Evolutionary conservation across 1,140 invertebrate species (phyloP), one percentile per base, ranked within the genome.

Genomic region (Mercenaria mercenaria): DNA sequence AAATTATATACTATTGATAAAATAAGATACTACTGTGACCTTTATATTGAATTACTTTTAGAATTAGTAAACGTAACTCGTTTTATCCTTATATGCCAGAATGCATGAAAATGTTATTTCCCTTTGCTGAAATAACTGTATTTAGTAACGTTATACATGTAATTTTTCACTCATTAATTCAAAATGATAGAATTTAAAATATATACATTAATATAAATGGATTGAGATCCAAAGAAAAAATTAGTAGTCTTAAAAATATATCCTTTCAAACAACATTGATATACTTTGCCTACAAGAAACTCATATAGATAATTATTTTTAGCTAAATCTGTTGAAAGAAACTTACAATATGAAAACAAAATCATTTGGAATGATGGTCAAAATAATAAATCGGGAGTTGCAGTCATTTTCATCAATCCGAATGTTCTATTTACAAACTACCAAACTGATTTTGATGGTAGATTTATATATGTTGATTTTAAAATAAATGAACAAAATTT

Each of bases 401-500:
- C 52, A 37, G 59, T 81, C n/a, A 34, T 61, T 23, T 37, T 81
- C 32, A 15, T 61, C 0, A 81, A 41, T 13, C n/a, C 47, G 18
- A n/a, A 29, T 56, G 61, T 89, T 67, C 50, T 32, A n/a, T 23
- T 84, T 43, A 23, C 43, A 13, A 86, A 85, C 39, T 90, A 56
- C 83, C 59, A 88, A 47, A 83, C 34, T 56, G 91, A 91, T 69
- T 84, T 80, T 80, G 87, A 92, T 85, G 91, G 92, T 61, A 77
- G 91, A 34, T 67, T 91, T 72, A 15, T 87, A 23, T 89, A 59
- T 77, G 29, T 90, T 56, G 89, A 92, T 88, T 69, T 87, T 59
- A 39, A 76, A 15, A 39, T 86, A 77, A 29, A 39, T 59, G 43
- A 74, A 56, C 18, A 50, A 50, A 8, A 29, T 15, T 89, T 79